Evolutionary conservation across 2,797 vertebrate species (phyloP), one percentile per base, ranked within the genome.

Genomic region (Mastacembelus armatus): DNA sequence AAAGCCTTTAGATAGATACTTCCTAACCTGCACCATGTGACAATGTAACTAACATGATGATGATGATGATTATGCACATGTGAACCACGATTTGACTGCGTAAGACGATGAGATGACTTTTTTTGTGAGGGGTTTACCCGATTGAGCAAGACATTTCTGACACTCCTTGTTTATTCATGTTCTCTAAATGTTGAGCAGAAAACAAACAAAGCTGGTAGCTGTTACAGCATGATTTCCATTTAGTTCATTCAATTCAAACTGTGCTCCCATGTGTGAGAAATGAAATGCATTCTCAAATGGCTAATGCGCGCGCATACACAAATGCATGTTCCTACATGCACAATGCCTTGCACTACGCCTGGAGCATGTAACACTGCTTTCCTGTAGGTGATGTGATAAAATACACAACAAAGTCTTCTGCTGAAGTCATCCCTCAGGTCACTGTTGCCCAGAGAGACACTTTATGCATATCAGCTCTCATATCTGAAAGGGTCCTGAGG

Each of bases 381-480:
- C 65, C 65, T 79, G 54, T 51, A 62, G 58, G 63, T 59, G 71
- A 66, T 75, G 29, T 64, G 58, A 75, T 60, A 48, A 81, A 80
- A 47, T 35, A 54, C 18, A 56, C 45, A 56, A 67, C 26, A 73
- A 30, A 54, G 55, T 70, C 65, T 63, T 32, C n/a, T 26, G 24
- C 64, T 45, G 49, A 50, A 52, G 43, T 68, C 5, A 0, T 47
- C 73, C 71, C 58, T 70, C 61, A 15, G 75, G 72, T 78, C 76
- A 72, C 59, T 38, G 61, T 60, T 60, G 83, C 86, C 84, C 79
- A 15, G 77, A 86, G 84, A 88, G 67, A 73, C 64, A 59, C 77
- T 89, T 85, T 74, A 68, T 57, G 76, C 73, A 44, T 77, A 72
- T 81, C 73, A 83, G 62, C 54, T 65, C 61, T 83, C 70, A 69